Conservation (phyloP, 2,888 invertebrate genomes). For the Scaptomyza caliginosa region DNA sequence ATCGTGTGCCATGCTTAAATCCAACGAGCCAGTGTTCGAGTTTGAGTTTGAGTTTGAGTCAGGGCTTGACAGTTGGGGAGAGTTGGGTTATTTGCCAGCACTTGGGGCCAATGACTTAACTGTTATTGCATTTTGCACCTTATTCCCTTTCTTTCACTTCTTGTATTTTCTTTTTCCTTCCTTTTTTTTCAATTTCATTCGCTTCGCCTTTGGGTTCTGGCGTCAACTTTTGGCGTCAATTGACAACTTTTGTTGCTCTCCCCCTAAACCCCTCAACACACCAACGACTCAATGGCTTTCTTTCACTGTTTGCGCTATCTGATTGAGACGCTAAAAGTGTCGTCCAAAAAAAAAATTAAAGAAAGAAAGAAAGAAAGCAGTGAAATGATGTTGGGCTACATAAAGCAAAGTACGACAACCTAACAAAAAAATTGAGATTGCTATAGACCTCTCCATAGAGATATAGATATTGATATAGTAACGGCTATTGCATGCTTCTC, state of each 20-base stretch:
- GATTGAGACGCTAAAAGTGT: slow-evolving; percentile 72
- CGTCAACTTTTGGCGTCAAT: slow-evolving; percentile 78
- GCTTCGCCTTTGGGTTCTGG: slow-evolving; percentile 51
- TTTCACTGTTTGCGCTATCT: slow-evolving; percentile 61
- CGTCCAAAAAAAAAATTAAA: slow-evolving; percentile 10
- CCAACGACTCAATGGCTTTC: slow-evolving; percentile 12
- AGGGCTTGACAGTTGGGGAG: slow-evolving; percentile 21
- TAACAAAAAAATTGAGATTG: slow-evolving; percentile 67
- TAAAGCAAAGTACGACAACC: slow-evolving; percentile 55
- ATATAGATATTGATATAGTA: slow-evolving; percentile 38
- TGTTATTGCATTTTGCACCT: slow-evolving; percentile 78
- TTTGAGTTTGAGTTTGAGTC: slow-evolving; percentile 27
- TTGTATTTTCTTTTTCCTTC: no score
- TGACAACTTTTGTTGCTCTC: slow-evolving; percentile 72
- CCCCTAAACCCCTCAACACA: background rate
- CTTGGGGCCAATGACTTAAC: slow-evolving; percentile 74
- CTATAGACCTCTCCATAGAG: slow-evolving; percentile 23
- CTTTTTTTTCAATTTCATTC: slow-evolving; percentile 35
- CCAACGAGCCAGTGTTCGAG: slow-evolving; percentile 23
- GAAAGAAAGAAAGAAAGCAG: slow-evolving; percentile 11
- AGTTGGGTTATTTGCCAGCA: slow-evolving; percentile 45
- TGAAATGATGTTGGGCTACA: slow-evolving; percentile 41
- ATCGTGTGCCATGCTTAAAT: slow-evolving; percentile 29
- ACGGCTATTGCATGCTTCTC: slow-evolving; percentile 27
- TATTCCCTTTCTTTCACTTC: slow-evolving; percentile 36